Evolutionary conservation across 2,797 vertebrate genomes (phyloP), one percentile per base, ranked within the genome.

Genomic region (Pterois miles): DNA sequence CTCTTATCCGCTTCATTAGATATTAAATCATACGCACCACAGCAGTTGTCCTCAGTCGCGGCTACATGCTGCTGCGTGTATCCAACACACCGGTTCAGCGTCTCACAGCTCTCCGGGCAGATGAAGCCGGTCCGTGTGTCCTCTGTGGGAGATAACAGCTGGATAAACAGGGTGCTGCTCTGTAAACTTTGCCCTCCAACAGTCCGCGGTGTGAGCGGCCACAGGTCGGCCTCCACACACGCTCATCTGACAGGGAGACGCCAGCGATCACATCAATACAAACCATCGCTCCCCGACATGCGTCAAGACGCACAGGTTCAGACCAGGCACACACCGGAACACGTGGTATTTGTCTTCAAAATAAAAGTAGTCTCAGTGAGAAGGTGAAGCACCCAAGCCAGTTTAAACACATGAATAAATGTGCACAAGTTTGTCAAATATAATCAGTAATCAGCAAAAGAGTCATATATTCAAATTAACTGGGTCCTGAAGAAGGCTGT

Each of bases 131-230:
- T 25, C 4, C 18, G 57, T 4, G 56, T 3, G 57, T 71, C 63
- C 40, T 50, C 7, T 2, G 65, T 0, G n/a, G 6, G 23, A 54
- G 53, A 22, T 23, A 9, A 16, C n/a, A 59, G 25, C 31, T 20
- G 18, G 1, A 56, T 57, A 48, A 1, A 13, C 54, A 11, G 59
- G 52, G 9, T 20, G 56, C 14, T 20, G 46, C 25, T 2, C n/a
- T 0, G 48, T 23, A 76, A 68, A 88, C 90, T 91, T 89, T 80
- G 78, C 40, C 74, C 86, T 10, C 4, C 56, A 16, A 6, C 74
- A 12, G 36, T 8, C 43, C 16, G 67, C 71, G 11, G 56, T 27
- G 38, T 53, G 38, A 23, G 60, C 22, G 73, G 12, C 52, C 85
- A 69, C 86, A 70, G 88, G 56, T 48, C 86, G 65, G 64, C 80